Conservation (phyloP, 2,797 vertebrate species). For the Platalea minor region DNA sequence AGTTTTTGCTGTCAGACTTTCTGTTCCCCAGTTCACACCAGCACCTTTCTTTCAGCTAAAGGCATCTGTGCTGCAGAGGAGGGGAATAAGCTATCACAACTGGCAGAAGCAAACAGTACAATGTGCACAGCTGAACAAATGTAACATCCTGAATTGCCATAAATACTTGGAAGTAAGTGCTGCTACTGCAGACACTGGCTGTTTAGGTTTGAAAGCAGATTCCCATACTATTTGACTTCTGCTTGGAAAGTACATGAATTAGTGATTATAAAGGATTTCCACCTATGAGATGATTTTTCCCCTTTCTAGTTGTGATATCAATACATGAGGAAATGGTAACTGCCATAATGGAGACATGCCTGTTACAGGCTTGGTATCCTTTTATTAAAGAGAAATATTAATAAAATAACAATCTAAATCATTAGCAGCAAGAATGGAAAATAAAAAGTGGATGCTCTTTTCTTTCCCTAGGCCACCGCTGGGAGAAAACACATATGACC, state of each 20-base stretch:
- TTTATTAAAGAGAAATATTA: neutral
- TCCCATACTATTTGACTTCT: neutral
- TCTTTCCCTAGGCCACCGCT: neutral
- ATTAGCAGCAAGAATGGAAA: neutral
- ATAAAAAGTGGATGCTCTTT: neutral
- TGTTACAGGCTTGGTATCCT: neutral
- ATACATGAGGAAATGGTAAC: neutral
- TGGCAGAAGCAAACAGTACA: neutral
- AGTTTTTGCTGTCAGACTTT: conserved; percentile 34
- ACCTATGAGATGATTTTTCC: neutral
- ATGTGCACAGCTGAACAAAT: neutral
- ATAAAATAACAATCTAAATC: neutral
- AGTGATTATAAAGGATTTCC: neutral
- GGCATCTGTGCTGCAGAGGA: conserved; percentile 6
- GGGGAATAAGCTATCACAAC: neutral
- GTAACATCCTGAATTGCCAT: neutral
- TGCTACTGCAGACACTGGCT: neutral
- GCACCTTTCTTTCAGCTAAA: conserved; percentile 25
- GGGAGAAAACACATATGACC: neutral
- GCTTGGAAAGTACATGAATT: neutral
- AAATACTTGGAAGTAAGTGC: neutral
- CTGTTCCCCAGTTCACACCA: neutral
- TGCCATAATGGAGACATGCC: neutral
- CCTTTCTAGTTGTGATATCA: neutral
- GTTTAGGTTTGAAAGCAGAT: neutral